Percentiles rank a stretch among this genome's conserved stretches.
Conservation (phyloP, 2,113 vertebrate genomes). For the Onychorhynchus coronatus region DNA sequence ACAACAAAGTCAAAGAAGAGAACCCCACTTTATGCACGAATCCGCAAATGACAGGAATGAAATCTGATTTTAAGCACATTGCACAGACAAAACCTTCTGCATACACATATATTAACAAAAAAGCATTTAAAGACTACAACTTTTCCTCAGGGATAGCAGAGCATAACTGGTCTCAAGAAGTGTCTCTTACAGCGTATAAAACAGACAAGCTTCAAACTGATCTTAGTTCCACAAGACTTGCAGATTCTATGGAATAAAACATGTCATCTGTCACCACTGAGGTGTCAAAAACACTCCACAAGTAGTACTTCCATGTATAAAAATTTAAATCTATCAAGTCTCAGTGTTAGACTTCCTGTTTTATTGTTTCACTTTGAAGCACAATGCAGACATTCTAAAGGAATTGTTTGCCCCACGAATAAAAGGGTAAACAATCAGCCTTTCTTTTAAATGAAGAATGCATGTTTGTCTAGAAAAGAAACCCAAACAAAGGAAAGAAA, state of each 20-base stretch:
- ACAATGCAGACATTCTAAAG: neutral
- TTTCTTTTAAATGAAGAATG: neutral
- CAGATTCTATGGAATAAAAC: neutral
- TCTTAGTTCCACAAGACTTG: neutral
- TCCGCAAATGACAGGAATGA: fast-evolving
- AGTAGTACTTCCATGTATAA: neutral
- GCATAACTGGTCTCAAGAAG: neutral
- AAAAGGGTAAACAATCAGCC: neutral
- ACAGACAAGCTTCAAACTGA: neutral
- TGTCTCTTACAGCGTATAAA: neutral
- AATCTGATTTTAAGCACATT: neutral
- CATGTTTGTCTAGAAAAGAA: neutral
- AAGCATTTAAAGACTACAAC: neutral
- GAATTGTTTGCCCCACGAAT: neutral
- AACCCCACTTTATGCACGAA: neutral
- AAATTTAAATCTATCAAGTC: neutral
- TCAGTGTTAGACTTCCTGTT: neutral
- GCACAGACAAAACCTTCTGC: fast-evolving
- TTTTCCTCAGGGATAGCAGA: neutral
- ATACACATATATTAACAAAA: neutral
- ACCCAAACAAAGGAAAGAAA: neutral
- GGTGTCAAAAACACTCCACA: neutral
- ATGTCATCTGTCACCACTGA: neutral
- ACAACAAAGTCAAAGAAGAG: neutral
- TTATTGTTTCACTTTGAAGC: neutral